These are phyloP conservation scores for Cryptophagus acutangulus DNA, from an alignment of 2,888 invertebrate species.

Conservation along the genomic window DNA sequence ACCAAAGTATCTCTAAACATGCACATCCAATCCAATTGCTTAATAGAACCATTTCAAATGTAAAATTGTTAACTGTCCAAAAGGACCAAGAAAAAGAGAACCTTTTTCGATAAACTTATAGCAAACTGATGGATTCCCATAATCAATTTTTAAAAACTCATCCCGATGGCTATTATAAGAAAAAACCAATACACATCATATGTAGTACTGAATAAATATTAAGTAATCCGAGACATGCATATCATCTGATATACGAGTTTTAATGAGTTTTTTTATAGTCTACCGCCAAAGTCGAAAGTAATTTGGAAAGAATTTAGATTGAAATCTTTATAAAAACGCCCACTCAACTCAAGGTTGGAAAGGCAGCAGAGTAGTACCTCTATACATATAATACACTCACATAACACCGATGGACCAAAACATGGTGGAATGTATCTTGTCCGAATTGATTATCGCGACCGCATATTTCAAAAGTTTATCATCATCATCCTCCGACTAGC, in stretches of 20 bases:
- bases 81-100: too few species aligned
- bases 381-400: slow-evolving; percentile 8
- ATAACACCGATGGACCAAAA: slow-evolving; percentile 6
- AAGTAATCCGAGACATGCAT: slow-evolving; percentile 14
- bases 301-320: slow-evolving; percentile 39
- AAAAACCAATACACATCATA: slow-evolving; percentile 1
- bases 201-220: slow-evolving; percentile 14
- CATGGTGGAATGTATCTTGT: slow-evolving; percentile 4
- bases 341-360: slow-evolving; percentile 32
- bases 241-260: slow-evolving; percentile 28
- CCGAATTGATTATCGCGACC: slow-evolving; percentile 5
- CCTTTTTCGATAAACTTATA: too few species aligned
- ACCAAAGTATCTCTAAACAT: too few species aligned
- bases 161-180: too few species aligned
- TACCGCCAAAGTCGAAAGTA: slow-evolving; percentile 32
- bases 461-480: too few species aligned
- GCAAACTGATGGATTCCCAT: too few species aligned
- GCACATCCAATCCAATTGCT: too few species aligned
- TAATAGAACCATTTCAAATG: too few species aligned
- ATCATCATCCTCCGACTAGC: too few species aligned
- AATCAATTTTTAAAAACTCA: too few species aligned
- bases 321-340: slow-evolving; percentile 38
- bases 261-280: slow-evolving; percentile 31
- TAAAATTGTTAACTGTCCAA: too few species aligned
- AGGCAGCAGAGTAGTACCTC: slow-evolving; percentile 9